These are phyloP conservation scores for Pseudolycoriella hygida DNA, from an alignment of 2,888 invertebrate species.

Conservation along the genomic window DNA sequence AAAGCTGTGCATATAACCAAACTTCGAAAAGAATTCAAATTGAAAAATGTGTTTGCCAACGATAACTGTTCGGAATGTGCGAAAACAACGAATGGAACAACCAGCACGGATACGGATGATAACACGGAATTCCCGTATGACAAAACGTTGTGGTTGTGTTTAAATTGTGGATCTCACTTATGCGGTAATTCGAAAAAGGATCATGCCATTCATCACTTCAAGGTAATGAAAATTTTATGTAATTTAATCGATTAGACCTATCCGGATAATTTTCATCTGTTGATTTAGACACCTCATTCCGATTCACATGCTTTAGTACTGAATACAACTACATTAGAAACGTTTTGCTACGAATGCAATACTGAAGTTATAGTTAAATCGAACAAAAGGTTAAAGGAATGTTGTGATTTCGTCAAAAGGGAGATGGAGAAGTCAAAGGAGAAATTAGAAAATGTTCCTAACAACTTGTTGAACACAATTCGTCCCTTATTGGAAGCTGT, in stretches of 20 bases:
- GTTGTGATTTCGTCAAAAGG: slow-evolving; percentile 49
- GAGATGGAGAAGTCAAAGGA: slow-evolving; percentile 19
- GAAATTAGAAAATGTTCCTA: too few relatives aligned
- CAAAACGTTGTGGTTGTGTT: slow-evolving; percentile 53
- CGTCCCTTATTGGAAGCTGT: neutral
- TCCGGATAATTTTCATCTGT: too few relatives aligned
- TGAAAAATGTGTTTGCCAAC: slow-evolving; percentile 30
- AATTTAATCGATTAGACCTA: too few relatives aligned
- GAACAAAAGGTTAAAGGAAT: slow-evolving; percentile 39
- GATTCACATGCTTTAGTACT: slow-evolving; percentile 57
- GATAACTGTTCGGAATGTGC: slow-evolving; percentile 39
- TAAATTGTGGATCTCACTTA: slow-evolving; percentile 60
- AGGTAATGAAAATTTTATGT: slow-evolving; percentile 19
- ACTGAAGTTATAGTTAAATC: slow-evolving; percentile 38
- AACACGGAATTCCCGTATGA: slow-evolving; percentile 34
- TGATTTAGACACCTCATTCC: slow-evolving; percentile 46
- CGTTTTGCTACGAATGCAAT: slow-evolving; percentile 69
- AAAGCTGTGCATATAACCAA: slow-evolving; percentile 46
- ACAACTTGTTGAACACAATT: too few relatives aligned
- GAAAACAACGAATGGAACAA: slow-evolving; percentile 26
- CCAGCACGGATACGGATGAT: slow-evolving; percentile 25
- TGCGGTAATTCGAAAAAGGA: slow-evolving; percentile 50
- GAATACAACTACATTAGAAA: slow-evolving; percentile 49
- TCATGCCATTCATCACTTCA: slow-evolving; percentile 58
- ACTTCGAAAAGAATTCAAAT: slow-evolving; percentile 38